Conservation (phyloP, 2,888 invertebrate genomes). For the Cistogaster globosa region DNA sequence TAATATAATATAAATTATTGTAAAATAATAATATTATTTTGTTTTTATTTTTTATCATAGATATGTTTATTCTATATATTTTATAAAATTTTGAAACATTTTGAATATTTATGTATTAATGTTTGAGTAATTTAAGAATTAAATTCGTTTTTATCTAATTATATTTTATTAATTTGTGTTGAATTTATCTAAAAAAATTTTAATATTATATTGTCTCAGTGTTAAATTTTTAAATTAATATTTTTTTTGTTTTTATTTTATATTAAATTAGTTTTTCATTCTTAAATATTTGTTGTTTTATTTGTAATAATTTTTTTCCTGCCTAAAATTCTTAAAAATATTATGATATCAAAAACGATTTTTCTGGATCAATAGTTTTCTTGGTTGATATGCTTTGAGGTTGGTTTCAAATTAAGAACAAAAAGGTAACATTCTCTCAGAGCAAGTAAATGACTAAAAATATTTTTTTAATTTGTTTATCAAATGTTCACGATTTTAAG, state of each 20-base stretch:
- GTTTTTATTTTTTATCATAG: slow-evolving; percentile 33
- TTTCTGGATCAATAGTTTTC: too few relatives aligned
- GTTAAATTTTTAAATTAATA: slow-evolving; percentile 50
- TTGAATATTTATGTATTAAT: slow-evolving; percentile 33
- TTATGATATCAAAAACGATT: too few relatives aligned
- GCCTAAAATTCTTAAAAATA: too few relatives aligned
- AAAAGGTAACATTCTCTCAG: too few relatives aligned
- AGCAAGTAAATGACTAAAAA: too few relatives aligned
- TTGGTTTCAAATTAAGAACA: too few relatives aligned
- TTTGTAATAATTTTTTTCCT: too few relatives aligned
- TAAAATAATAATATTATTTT: slow-evolving; percentile 31
- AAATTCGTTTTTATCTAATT: slow-evolving; percentile 69
- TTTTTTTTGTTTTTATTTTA: not conserved
- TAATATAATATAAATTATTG: slow-evolving; percentile 7
- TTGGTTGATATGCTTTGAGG: too few relatives aligned
- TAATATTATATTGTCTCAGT: slow-evolving; percentile 64
- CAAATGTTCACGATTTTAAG: too few relatives aligned
- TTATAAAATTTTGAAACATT: slow-evolving; percentile 30
- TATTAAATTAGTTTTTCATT: not conserved
- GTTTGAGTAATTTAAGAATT: not conserved
- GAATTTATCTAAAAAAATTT: slow-evolving; percentile 68
- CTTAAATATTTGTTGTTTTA: not conserved
- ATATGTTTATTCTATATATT: slow-evolving; percentile 67
- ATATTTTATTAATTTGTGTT: slow-evolving; percentile 69
- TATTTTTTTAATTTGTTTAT: too few relatives aligned